Evolutionary conservation across 1,140 invertebrate species (phyloP).

Genomic region (Drosophila ambigua): DNA sequence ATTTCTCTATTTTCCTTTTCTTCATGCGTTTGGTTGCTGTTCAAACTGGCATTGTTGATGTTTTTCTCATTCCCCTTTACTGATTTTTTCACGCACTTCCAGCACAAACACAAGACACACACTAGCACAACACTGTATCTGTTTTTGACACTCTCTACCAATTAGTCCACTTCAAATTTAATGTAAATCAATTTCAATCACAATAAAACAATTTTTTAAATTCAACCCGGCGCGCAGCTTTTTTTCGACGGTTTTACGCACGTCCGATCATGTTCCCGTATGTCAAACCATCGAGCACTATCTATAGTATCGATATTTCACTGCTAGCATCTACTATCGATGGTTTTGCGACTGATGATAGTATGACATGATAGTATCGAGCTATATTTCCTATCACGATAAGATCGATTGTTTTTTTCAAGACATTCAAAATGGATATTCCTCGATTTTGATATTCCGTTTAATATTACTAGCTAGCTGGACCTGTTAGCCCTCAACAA

Average conservation of each 20-base stretch:
- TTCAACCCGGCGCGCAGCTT: conserved; percentile 12
- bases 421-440: too few relatives aligned
- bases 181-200: conserved; percentile 34
- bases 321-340: too few relatives aligned
- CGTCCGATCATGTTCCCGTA: not conserved
- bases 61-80: conserved; percentile 26
- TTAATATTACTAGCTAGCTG: too few relatives aligned
- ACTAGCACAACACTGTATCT: conserved; percentile 13
- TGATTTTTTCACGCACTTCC: conserved; percentile 58
- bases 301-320: too few relatives aligned
- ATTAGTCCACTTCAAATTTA: conserved; percentile 21
- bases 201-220: not conserved
- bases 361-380: too few relatives aligned
- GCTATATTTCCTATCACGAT: too few relatives aligned
- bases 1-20: conserved; percentile 12
- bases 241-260: too few relatives aligned
- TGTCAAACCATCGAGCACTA: too few relatives aligned
- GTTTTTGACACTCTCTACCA: conserved; percentile 35
- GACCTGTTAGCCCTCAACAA: too few relatives aligned
- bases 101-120: conserved; percentile 25
- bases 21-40: conserved; percentile 16
- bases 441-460: too few relatives aligned
- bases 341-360: too few relatives aligned
- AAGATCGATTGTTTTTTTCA: too few relatives aligned
- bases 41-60: conserved; percentile 63